phyloP scores from a whole-genome alignment of 2,888 invertebrate species.

The Tipula unca region DNA sequence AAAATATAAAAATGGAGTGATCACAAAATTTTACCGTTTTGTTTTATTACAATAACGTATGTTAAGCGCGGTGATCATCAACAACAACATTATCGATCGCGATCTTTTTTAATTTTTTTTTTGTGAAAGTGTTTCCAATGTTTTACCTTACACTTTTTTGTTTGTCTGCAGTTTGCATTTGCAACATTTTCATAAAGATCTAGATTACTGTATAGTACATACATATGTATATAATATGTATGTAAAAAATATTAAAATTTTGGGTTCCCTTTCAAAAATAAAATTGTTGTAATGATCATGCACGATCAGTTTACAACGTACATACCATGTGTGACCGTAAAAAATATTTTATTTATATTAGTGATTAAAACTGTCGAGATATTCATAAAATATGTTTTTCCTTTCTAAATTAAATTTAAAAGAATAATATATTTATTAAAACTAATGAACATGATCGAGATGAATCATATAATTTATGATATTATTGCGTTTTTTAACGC shows the following conservation, averaged over 20 bases:
- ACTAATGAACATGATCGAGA: background rate
- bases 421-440: background rate
- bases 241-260: background rate
- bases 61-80: background rate
- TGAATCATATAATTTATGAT: constrained; percentile 3
- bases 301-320: background rate
- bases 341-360: background rate
- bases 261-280: background rate
- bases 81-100: background rate
- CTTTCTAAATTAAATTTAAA: background rate
- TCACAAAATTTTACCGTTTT: background rate
- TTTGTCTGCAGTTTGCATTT: background rate
- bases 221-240: background rate
- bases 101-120: background rate
- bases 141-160: background rate
- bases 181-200: background rate
- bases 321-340: background rate
- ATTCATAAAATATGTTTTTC: background rate
- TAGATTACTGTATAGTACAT: background rate
- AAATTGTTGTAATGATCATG: background rate
- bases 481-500: background rate
- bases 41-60: background rate
- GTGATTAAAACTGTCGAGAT: background rate
- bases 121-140: background rate
- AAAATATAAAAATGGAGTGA: background rate